phyloP scores from a whole-genome alignment of 2,113 vertebrate species.

The Neopipo cinnamomea region DNA sequence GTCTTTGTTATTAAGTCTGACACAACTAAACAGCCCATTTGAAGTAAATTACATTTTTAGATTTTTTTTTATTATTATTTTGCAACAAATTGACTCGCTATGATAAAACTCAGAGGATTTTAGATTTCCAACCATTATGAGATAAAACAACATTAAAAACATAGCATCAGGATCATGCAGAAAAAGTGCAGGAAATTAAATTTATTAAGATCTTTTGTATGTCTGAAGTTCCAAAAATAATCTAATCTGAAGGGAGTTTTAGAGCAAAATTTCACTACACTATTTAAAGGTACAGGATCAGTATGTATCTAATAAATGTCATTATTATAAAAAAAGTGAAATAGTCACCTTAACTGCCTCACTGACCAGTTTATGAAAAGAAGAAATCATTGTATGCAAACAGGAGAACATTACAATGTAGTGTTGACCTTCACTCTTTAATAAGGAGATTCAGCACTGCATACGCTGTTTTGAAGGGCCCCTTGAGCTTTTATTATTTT shows the following conservation, averaged over 20 bases:
- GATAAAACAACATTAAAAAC: background rate
- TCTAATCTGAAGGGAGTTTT: background rate
- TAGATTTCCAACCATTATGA: background rate
- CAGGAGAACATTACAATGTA: background rate
- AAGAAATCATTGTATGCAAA: background rate
- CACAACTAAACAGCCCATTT: background rate
- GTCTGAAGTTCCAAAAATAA: background rate
- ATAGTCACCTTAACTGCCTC: background rate
- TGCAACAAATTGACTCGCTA: background rate
- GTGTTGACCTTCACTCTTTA: background rate
- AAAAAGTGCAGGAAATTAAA: background rate
- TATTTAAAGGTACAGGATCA: background rate
- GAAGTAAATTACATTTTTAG: background rate
- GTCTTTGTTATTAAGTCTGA: background rate
- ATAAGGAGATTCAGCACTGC: background rate
- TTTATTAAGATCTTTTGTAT: fast-evolving
- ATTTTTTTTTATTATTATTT: background rate
- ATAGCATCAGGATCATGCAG: background rate
- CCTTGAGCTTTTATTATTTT: slow-evolving; percentile 42
- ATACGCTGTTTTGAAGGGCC: slow-evolving; percentile 16
- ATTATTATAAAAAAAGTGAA: background rate
- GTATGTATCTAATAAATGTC: background rate
- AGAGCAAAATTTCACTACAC: background rate
- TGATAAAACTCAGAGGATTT: background rate
- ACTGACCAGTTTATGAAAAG: background rate